phyloP scores from a whole-genome alignment of 1,140 invertebrate species.

The Nebria ingens region DNA sequence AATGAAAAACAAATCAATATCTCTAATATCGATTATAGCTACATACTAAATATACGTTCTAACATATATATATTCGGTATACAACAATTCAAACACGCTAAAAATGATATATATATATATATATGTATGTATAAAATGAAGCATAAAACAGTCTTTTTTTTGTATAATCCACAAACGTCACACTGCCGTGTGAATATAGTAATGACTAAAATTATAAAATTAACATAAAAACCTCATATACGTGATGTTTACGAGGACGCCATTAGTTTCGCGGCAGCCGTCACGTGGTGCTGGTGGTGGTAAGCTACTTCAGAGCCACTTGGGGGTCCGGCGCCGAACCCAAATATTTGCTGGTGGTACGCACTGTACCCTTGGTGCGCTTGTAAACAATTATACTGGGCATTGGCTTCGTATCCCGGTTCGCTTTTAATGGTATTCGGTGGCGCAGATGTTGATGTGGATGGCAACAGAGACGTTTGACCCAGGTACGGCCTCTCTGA shows the following conservation, averaged over 20 bases:
- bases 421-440: slow-evolving; percentile 31
- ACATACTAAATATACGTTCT: too few relatives aligned
- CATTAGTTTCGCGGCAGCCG: slow-evolving; percentile 65
- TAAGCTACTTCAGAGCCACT: slow-evolving; percentile 39
- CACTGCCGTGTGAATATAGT: too few relatives aligned
- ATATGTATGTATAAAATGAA: too few relatives aligned
- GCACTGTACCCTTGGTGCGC: slow-evolving; percentile 28
- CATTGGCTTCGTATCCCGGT: slow-evolving; percentile 25
- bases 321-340: slow-evolving; percentile 25
- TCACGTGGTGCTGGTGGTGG: slow-evolving; percentile 71
- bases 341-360: slow-evolving; percentile 32
- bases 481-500: slow-evolving; percentile 36
- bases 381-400: slow-evolving; percentile 30
- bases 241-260: slow-evolving; percentile 60
- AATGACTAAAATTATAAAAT: too few relatives aligned
- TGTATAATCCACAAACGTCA: too few relatives aligned
- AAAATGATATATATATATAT: too few relatives aligned
- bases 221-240: too few relatives aligned
- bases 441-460: slow-evolving; percentile 18
- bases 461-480: slow-evolving; percentile 38
- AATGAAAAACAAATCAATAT: too few relatives aligned
- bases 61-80: too few relatives aligned
- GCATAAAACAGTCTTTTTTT: too few relatives aligned
- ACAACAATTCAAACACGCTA: too few relatives aligned
- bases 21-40: too few relatives aligned